Evolutionary conservation across 2,113 vertebrate species (phyloP), one percentile per base, ranked within the genome.

Genomic region (Ivindomyrus marchei): DNA sequence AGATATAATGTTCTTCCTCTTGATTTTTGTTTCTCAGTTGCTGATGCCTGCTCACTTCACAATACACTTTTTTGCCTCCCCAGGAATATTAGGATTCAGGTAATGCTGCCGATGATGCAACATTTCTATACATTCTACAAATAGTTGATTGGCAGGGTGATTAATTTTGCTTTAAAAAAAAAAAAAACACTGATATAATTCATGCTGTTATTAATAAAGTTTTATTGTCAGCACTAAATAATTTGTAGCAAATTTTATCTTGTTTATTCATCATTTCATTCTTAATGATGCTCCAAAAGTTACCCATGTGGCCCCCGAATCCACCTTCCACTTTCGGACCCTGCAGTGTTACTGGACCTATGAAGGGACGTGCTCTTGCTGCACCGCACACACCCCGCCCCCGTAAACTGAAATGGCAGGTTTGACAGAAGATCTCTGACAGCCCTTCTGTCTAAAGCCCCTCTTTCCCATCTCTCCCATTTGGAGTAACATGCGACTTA

Each of bases 381-480:
- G 83, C 3, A 11, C 27, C 2, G 1, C 47, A 49, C 47, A 36
- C 46, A 11, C 27, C 3, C 24, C 8, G 31, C 31, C 66, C 36
- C 27, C 21, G 9, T 31, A 52, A 17, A 87, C 52, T 77, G 19
- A 31, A 62, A 53, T 42, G 56, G 46, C 45, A 42, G 27, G 10
- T 91, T 56, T 90, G 70, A 21, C 47, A 85, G 58, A 56, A 83
- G 56, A 46, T 8, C 46, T 89, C 31, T 27, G n/a, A 45, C 87
- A 46, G 49, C 77, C 77, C 84, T 74, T 84, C 42, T 45, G 49
- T 49, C 85, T 45, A 47, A 49, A 62, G 62, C 62, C 36, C 24
- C 27, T 21, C 46, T 2, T 47, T 80, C 80, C 3, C 86, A 11
- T 91, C 36, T 77, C 87, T 66, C 52, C 85, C 62, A 58, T 89